Evolutionary conservation across 2,888 invertebrate genomes (phyloP).

Genomic region (Pyrrhosoma nymphula): DNA sequence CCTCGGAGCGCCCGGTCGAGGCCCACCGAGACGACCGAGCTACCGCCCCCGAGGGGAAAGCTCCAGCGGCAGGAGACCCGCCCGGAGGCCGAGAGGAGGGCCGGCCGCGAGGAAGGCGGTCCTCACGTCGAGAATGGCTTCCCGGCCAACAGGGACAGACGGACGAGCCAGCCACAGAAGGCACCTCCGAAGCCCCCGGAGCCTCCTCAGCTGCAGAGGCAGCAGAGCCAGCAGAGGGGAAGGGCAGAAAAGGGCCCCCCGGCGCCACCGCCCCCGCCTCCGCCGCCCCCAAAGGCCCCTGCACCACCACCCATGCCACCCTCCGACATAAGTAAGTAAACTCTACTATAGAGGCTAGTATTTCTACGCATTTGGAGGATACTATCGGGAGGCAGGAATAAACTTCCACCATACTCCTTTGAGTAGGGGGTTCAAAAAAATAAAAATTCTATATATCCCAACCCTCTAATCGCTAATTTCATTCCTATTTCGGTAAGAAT

Average conservation of each 20-base stretch:
- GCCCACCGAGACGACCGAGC: conserved; percentile 65
- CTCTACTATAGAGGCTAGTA: no score
- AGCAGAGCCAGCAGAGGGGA: conserved; percentile 74
- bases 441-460: no score
- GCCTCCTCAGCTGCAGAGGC: conserved; percentile 74
- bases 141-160: conserved; percentile 23
- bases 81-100: conserved; percentile 74
- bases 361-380: no score
- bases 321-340: conserved; percentile 20
- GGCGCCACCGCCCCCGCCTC: conserved; percentile 65
- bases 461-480: no score
- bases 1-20: conserved; percentile 37
- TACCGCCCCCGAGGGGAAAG: conserved; percentile 73
- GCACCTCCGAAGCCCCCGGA: conserved; percentile 62
- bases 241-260: conserved; percentile 75
- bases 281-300: conserved; percentile 53
- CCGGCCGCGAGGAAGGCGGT: conserved; percentile 72
- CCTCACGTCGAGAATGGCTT: conserved; percentile 71
- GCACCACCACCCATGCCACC: conserved; percentile 86
- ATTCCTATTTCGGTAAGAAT: no score
- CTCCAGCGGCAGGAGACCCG: conserved; percentile 75
- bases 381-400: no score
- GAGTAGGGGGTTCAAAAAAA: no score
- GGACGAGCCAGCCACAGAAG: background rate
- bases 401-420: no score